Evolutionary conservation across 2,888 invertebrate species (phyloP).

Genomic region (Tetropium fuscum): DNA sequence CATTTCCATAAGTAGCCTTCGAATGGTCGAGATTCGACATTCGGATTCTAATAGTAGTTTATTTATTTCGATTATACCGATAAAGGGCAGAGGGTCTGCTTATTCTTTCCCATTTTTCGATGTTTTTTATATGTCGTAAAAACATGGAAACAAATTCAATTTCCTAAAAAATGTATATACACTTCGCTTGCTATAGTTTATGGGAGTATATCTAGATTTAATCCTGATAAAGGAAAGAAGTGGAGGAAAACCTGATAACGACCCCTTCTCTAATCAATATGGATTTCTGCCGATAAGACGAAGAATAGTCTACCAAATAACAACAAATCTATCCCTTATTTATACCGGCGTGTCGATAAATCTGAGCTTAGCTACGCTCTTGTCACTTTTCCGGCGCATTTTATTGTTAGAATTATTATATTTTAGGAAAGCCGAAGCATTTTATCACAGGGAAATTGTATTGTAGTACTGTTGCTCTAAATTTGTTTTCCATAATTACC

Average conservation of each 20-base stretch:
- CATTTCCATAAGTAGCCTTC: slow-evolving; percentile 28
- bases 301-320: slow-evolving; percentile 41
- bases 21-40: slow-evolving; percentile 20
- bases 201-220: slow-evolving; percentile 46
- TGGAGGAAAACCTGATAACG: slow-evolving; percentile 47
- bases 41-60: slow-evolving; percentile 22
- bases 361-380: slow-evolving; percentile 32
- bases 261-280: slow-evolving; percentile 46
- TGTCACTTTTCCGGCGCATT: slow-evolving; percentile 34
- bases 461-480: too few relatives aligned
- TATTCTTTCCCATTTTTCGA: slow-evolving; percentile 1
- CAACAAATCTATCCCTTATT: slow-evolving; percentile 44
- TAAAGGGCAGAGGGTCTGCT: slow-evolving; percentile 2
- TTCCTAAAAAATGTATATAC: slow-evolving; percentile 23
- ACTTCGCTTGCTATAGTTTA: slow-evolving; percentile 34
- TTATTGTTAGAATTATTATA: slow-evolving; percentile 22
- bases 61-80: slow-evolving; percentile 28
- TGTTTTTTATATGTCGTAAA: slow-evolving; percentile 30
- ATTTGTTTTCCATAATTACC: too few relatives aligned
- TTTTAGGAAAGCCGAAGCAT: slow-evolving; percentile 1
- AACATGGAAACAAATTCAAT: slow-evolving; percentile 39
- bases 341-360: slow-evolving; percentile 38
- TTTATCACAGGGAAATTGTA: too few relatives aligned
- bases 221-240: slow-evolving; percentile 48
- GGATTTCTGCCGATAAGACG: slow-evolving; percentile 39